Evolutionary conservation across 2,113 vertebrate species (phyloP).

Genomic region (Aix galericulata): DNA sequence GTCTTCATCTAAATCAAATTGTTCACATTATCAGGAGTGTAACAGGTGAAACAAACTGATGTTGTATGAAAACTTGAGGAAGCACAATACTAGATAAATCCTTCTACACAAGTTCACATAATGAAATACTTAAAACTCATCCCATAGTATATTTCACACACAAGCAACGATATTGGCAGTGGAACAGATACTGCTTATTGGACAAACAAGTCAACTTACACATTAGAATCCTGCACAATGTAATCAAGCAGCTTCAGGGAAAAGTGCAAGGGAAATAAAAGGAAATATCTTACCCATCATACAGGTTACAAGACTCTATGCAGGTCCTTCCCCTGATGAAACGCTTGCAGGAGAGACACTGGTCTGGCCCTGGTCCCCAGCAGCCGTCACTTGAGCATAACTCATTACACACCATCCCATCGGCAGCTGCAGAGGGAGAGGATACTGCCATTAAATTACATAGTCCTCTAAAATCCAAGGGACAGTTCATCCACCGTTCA

Average conservation of each 20-base stretch:
- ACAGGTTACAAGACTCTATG: conserved; percentile 91
- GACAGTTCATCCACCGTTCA: no score
- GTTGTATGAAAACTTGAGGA: neutral
- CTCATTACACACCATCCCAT: conserved; percentile 90
- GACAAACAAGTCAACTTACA: neutral
- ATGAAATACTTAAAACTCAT: neutral
- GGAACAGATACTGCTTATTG: neutral
- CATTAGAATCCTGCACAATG: neutral
- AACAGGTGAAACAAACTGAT: neutral
- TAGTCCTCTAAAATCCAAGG: neutral
- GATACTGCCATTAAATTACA: neutral
- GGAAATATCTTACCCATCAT: conserved; percentile 85
- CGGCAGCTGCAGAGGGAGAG: conserved; percentile 79
- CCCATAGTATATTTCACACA: neutral
- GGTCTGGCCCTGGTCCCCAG: conserved; percentile 94
- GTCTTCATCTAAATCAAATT: neutral
- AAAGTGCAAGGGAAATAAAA: neutral
- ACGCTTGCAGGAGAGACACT: conserved; percentile 90
- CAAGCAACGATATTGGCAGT: neutral
- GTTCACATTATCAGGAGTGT: neutral
- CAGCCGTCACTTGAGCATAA: conserved; percentile 93
- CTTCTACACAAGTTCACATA: neutral
- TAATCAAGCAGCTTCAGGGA: neutral
- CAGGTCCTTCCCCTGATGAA: conserved; percentile 92
- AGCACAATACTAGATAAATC: neutral